A percentile compares a stretch with the other conserved stretches of the same genome.
These are phyloP conservation scores for Syngnathus acus DNA, from an alignment of 2,797 vertebrate genomes.

Conservation along the genomic window DNA sequence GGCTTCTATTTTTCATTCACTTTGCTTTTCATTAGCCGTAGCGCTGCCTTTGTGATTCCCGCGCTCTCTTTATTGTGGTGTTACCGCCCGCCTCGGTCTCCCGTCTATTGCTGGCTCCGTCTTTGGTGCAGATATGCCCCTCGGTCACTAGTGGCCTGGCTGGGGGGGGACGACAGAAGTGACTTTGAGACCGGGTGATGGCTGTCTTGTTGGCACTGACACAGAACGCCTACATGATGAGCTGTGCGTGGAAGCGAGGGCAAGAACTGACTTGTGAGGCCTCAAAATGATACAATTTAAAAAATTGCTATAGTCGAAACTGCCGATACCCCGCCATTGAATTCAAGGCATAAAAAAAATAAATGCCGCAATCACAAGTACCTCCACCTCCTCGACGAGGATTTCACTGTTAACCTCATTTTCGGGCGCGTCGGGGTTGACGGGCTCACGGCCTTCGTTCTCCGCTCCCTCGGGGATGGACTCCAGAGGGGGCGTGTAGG, in stretches of 20 bases:
- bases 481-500: conserved; percentile 43
- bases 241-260: conserved; percentile 24
- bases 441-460: conserved; percentile 24
- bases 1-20: conserved; percentile 23
- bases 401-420: conserved; percentile 14
- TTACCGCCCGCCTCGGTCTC: conserved; percentile 18
- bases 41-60: conserved; percentile 9
- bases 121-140: conserved; percentile 51
- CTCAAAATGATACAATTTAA: background rate
- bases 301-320: no score
- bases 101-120: conserved; percentile 41
- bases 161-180: conserved; percentile 56
- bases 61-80: background rate
- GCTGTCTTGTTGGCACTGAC: conserved; percentile 52
- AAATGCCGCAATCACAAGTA: conserved; percentile 33
- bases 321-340: no score
- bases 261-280: background rate
- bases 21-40: conserved; percentile 27
- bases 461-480: conserved; percentile 73
- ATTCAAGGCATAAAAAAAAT: no score
- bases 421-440: conserved; percentile 31
- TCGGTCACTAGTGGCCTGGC: conserved; percentile 58
- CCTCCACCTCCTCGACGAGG: conserved; percentile 55
- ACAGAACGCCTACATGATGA: conserved; percentile 41
- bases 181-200: conserved; percentile 67